phyloP scores from a whole-genome alignment of 2,113 vertebrate genomes.

The Eonycteris spelaea region DNA sequence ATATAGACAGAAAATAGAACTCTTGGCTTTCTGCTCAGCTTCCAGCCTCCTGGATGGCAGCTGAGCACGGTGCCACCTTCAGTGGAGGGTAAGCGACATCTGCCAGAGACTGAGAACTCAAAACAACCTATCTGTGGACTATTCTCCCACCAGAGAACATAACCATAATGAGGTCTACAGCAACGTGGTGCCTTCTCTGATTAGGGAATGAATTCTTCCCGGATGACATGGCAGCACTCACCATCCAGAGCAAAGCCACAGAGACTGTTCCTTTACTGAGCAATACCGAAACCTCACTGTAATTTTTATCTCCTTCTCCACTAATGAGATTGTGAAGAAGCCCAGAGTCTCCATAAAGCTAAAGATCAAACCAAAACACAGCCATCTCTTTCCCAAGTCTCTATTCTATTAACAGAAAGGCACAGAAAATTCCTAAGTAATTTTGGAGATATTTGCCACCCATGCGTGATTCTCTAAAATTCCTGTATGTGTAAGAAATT shows the following conservation, averaged over 20 bases:
- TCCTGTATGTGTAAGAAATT: background rate
- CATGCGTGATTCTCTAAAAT: background rate
- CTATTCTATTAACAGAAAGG: background rate
- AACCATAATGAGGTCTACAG: background rate
- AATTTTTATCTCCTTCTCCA: background rate
- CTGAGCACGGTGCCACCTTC: too few relatives aligned
- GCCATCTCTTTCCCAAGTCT: background rate
- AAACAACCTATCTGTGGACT: background rate
- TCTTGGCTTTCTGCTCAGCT: too few relatives aligned
- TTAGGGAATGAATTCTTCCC: conserved; percentile 55
- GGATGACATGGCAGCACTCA: background rate
- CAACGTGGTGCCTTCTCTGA: conserved; percentile 42
- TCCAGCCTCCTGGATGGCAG: background rate
- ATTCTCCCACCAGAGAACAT: background rate
- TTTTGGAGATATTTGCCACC: background rate
- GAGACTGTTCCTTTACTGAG: background rate
- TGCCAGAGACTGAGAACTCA: background rate
- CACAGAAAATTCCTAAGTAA: background rate
- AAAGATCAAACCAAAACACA: conserved; percentile 19
- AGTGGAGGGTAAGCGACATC: background rate
- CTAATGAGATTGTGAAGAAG: conserved; percentile 43
- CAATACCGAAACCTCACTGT: background rate
- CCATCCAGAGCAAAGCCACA: conserved; percentile 49
- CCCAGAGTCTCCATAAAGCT: background rate
- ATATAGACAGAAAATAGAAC: background rate